phyloP scores from a whole-genome alignment of 1,140 invertebrate species.

The Drosophila sechellia region DNA sequence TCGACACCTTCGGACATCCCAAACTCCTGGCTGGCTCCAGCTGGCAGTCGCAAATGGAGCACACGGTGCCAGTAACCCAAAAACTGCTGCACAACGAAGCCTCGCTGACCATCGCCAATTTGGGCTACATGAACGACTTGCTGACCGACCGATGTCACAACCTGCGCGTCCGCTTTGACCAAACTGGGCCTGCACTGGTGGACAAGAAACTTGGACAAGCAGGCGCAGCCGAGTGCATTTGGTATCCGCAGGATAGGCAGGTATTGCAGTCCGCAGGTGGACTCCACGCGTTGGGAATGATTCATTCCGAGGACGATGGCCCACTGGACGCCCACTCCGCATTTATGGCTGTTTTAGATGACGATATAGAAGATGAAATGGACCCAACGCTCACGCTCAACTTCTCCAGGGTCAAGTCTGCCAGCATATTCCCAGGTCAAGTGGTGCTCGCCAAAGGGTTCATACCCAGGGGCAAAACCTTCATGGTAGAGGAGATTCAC shows the following conservation, averaged over 20 bases:
- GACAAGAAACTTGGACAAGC: slow-evolving; percentile 60
- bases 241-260: slow-evolving; percentile 67
- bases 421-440: slow-evolving; percentile 94
- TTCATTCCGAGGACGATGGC: slow-evolving; percentile 90
- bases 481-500: slow-evolving; percentile 89
- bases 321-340: slow-evolving; percentile 89
- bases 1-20: slow-evolving; percentile 68
- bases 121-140: slow-evolving; percentile 68
- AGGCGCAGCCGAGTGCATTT: slow-evolving; percentile 56
- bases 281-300: slow-evolving; percentile 87
- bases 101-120: slow-evolving; percentile 44
- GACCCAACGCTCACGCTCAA: slow-evolving; percentile 86
- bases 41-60: slow-evolving; percentile 58
- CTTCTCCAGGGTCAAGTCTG: slow-evolving; percentile 88
- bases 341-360: slow-evolving; percentile 89
- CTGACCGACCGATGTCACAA: slow-evolving; percentile 58
- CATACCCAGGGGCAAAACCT: slow-evolving; percentile 88
- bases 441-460: slow-evolving; percentile 90
- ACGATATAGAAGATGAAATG: slow-evolving; percentile 85
- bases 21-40: slow-evolving; percentile 44
- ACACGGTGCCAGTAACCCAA: slow-evolving; percentile 49
- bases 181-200: slow-evolving; percentile 53
- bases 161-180: slow-evolving; percentile 51
- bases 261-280: slow-evolving; percentile 55
- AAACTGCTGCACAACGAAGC: slow-evolving; percentile 51